Conservation (phyloP, 2,888 invertebrate genomes). For the Hydraecia micacea region DNA sequence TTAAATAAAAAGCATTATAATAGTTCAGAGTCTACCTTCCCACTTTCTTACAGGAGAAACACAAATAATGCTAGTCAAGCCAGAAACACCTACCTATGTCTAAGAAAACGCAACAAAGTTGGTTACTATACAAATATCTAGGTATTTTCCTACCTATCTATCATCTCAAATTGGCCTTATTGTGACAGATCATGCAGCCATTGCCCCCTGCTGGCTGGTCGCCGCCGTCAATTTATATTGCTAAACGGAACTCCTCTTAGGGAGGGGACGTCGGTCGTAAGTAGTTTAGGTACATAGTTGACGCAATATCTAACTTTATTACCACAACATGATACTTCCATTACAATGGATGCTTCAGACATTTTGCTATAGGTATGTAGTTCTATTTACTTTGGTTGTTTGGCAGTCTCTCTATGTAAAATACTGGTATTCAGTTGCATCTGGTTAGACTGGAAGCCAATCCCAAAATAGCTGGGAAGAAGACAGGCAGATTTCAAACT, state of each 20-base stretch:
- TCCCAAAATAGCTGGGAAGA: neutral
- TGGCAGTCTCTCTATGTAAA: neutral
- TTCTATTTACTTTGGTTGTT: neutral
- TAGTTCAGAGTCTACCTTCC: too few relatives aligned
- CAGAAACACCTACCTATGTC: neutral
- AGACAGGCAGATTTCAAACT: too few relatives aligned
- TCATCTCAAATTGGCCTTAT: constrained; percentile 62
- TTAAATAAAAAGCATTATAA: too few relatives aligned
- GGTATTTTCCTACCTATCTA: neutral
- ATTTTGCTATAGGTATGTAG: neutral
- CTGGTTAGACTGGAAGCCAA: neutral
- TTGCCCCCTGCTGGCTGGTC: constrained; percentile 41
- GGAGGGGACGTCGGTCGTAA: constrained; percentile 69
- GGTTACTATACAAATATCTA: neutral
- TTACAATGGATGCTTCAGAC: constrained; percentile 59
- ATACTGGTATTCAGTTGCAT: neutral
- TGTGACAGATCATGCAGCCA: constrained; percentile 60
- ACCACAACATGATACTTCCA: constrained; percentile 77
- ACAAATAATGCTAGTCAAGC: neutral
- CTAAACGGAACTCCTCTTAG: constrained; percentile 72
- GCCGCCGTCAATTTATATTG: constrained; percentile 75
- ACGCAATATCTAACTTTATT: constrained; percentile 73
- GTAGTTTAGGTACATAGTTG: constrained; percentile 75
- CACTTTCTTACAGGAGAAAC: too few relatives aligned
- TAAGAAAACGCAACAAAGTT: neutral